These are phyloP conservation scores for Synanthedon formicaeformis DNA, from an alignment of 2,888 invertebrate species.

Conservation along the genomic window DNA sequence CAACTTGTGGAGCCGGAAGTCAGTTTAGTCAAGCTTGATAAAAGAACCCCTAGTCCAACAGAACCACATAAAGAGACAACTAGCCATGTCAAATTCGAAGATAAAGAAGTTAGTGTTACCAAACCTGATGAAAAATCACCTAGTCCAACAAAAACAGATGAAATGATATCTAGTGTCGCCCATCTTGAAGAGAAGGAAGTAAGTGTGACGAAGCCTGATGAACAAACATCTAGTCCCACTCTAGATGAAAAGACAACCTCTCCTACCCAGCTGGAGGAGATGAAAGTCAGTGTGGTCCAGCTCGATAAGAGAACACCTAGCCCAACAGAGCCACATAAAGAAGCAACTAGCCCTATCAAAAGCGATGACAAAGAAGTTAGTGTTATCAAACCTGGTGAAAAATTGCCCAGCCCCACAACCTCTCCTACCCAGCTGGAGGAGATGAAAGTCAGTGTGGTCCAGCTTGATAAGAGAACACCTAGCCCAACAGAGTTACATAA, in stretches of 20 bases:
- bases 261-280: neutral
- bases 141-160: neutral
- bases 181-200: too few relatives aligned
- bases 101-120: too few relatives aligned
- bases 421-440: neutral
- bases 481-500: too few relatives aligned
- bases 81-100: too few relatives aligned
- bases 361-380: constrained; percentile 2
- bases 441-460: too few relatives aligned
- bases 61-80: too few relatives aligned
- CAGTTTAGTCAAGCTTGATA: too few relatives aligned
- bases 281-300: constrained; percentile 1
- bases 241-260: neutral
- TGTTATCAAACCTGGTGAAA: constrained; percentile 1
- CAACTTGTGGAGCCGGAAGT: neutral
- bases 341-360: constrained; percentile 1
- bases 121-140: constrained; percentile 5
- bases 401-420: constrained; percentile 1
- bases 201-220: too few relatives aligned
- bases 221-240: neutral
- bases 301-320: neutral
- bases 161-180: neutral
- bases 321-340: neutral
- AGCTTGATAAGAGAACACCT: too few relatives aligned
- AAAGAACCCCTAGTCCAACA: too few relatives aligned